Evolutionary conservation across 2,888 invertebrate genomes (phyloP), one percentile per base, ranked within the genome.

Genomic region (Caenorhabditis auriculariae): DNA sequence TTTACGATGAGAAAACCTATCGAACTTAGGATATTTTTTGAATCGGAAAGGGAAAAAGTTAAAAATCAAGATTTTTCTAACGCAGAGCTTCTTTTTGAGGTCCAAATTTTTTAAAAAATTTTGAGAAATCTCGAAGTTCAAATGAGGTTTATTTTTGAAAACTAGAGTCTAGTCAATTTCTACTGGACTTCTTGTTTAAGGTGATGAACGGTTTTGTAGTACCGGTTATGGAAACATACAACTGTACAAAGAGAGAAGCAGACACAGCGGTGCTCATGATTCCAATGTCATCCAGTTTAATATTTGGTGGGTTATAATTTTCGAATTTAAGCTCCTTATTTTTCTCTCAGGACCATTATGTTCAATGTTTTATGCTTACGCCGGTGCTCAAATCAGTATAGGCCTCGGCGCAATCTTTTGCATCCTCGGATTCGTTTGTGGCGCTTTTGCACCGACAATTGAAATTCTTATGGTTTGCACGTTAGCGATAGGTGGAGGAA

Each of bases 201-300:
- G 60, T 66, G 4, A 65, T 72, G 69, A 72, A 72, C 39, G 63
- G 60, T 7, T 72, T 72, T 48, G 69, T 67, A 7, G 58, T 55
- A 3, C 66, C 57, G 2, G 54, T 72, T 4, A 57, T 60, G 29
- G 43, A 49, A 24, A 56, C 64, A 2, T 69, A 59, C 44, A 60
- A 66, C 23, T 63, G 63, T 35, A 65, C 69, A 19, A 63, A 69
- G 49, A 44, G 54, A n/a, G 48, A 61, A 50, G 69, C 69, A 9
- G 60, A 63, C 28, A 61, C 63, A 7, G 65, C 67, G 15, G 57
- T 69, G n/a, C 51, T 72, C 6, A 54, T 67, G 21, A 54, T 69
- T 28, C 72, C 72, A 0, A 67, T 60, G 42, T 60, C 69, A 3
- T 53, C 66, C 23, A 67, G 67, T 50, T 45, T 69, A 2, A 61